Evolutionary conservation across 2,113 vertebrate species (phyloP), one percentile per base, ranked within the genome.

Genomic region (Ptilonorhynchus violaceus): DNA sequence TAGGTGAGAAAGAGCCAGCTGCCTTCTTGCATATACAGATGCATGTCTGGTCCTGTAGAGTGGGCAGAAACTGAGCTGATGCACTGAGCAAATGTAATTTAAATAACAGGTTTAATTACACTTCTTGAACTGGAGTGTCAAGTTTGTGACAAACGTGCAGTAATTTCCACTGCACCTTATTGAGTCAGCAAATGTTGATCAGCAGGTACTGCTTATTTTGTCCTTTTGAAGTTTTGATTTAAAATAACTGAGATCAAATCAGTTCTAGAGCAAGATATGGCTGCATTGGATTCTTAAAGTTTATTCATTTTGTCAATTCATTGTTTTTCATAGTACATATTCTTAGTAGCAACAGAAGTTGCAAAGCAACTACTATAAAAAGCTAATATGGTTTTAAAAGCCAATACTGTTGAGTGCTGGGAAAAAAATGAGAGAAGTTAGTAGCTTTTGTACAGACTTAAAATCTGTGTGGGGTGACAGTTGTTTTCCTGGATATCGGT

Each of bases 151-250:
- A 93, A 76, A 49, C 3, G 2, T 16, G 10, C 66, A 49, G 49
- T 20, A 46, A 63, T 92, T 89, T 94, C 81, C 72, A 91, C 47
- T 83, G 77, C 8, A 73, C 49, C 69, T 66, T 41, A 46, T 19
- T 31, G 37, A 89, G 72, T 95, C 89, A 96, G 96, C 80, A 95
- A 88, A 94, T 81, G 87, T 89, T 91, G 95, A 97, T 95, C 85
- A 93, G 67, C 91, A 85, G 68, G 92, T 93, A 79, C 52, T 93
- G 64, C 89, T 85, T 74, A 90, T 46, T 83, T 75, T 50, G 18
- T 56, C 53, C 75, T 90, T 86, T 49, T 81, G 39, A 89, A 93
- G 46, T 73, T 92, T 85, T 89, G 37, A 88, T 94, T 95, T 91
- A 76, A 95, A 96, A 89, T 72, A 91, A 55, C 41, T 8, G 1